These are phyloP conservation scores for Coenonympha arcania DNA, from an alignment of 2,888 invertebrate species.

Conservation along the genomic window DNA sequence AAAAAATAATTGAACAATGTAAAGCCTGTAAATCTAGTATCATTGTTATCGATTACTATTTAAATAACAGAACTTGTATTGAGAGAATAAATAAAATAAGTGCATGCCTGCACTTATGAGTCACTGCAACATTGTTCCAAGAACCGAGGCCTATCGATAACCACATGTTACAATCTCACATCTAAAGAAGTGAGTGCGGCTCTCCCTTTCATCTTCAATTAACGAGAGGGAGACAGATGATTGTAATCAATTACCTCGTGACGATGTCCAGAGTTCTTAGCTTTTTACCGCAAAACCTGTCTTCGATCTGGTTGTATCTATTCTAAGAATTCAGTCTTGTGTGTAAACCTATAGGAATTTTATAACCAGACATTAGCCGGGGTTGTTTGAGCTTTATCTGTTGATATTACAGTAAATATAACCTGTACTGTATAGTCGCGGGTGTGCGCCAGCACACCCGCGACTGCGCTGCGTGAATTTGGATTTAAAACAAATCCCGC, in stretches of 20 bases:
- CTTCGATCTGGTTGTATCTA: slow-evolving; percentile 11
- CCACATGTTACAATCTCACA: slow-evolving; percentile 22
- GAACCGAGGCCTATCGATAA: slow-evolving; percentile 18
- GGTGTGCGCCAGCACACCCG: too few species aligned
- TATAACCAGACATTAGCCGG: neutral
- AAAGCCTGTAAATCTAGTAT: neutral
- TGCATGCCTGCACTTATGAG: slow-evolving; percentile 15
- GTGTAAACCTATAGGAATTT: neutral
- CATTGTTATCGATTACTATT: neutral
- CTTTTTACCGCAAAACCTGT: slow-evolving; percentile 20
- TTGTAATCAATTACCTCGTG: slow-evolving; percentile 21
- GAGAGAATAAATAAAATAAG: slow-evolving; percentile 9
- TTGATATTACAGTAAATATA: too few species aligned
- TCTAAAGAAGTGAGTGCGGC: slow-evolving; percentile 13
- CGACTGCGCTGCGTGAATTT: too few species aligned
- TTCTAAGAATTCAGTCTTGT: neutral
- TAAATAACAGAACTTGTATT: neutral
- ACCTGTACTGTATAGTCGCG: too few species aligned
- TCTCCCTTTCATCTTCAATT: slow-evolving; percentile 14
- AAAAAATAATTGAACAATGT: too few species aligned
- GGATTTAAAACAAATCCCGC: too few species aligned
- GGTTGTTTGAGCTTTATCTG: neutral
- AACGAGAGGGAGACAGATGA: slow-evolving; percentile 17
- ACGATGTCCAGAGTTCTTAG: slow-evolving; percentile 15
- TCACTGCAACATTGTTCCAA: slow-evolving; percentile 20